These are phyloP conservation scores for Oxygymnocypris stewartii DNA, from an alignment of 2,113 vertebrate species.

Conservation along the genomic window DNA sequence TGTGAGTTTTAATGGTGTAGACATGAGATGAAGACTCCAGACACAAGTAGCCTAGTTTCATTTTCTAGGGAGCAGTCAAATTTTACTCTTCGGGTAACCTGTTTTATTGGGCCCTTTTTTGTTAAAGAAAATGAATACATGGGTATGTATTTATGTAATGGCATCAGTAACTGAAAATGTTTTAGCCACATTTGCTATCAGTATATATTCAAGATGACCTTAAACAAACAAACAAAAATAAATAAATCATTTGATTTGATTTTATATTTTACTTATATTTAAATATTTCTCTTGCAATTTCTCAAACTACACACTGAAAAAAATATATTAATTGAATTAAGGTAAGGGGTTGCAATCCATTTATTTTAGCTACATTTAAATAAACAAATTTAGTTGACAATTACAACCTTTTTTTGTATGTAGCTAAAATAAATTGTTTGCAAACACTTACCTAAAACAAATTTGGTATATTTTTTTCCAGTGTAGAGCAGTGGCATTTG, in stretches of 20 bases:
- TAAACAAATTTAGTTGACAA: too few species aligned
- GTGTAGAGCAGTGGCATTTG: neutral
- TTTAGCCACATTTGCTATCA: neutral
- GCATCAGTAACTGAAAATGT: neutral
- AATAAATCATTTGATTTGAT: too few species aligned
- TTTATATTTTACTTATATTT: neutral
- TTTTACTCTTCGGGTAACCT: neutral
- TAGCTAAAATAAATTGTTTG: too few species aligned
- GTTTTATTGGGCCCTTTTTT: neutral
- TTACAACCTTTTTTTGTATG: too few species aligned
- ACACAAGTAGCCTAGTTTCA: neutral
- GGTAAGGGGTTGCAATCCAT: too few species aligned
- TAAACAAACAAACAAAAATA: neutral
- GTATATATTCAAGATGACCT: neutral
- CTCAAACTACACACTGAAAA: neutral
- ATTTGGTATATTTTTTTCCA: too few species aligned
- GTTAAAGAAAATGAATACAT: neutral
- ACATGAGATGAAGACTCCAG: neutral
- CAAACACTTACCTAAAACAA: too few species aligned
- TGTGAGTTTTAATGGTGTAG: neutral
- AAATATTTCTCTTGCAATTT: neutral
- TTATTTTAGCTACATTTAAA: too few species aligned
- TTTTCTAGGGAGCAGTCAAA: neutral
- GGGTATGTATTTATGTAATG: neutral
- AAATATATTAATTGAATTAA: too few species aligned